phyloP scores from a whole-genome alignment of 2,797 vertebrate genomes.

The Eupleurogrammus muticus region DNA sequence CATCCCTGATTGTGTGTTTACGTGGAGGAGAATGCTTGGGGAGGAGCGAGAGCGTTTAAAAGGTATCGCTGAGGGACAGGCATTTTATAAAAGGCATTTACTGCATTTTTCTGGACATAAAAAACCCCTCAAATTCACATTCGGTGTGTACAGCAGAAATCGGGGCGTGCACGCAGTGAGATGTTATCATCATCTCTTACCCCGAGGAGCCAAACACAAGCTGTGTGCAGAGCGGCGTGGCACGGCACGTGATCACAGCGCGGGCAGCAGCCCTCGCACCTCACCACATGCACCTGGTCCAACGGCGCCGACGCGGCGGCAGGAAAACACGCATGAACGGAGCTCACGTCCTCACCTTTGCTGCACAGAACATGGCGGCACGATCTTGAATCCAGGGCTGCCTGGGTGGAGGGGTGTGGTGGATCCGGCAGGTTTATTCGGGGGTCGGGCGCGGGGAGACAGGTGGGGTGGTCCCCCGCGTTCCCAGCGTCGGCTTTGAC shows the following conservation, averaged over 20 bases:
- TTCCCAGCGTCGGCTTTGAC: constrained; percentile 22
- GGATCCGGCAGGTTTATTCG: not conserved
- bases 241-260: constrained; percentile 9
- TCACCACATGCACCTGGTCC: constrained; percentile 29
- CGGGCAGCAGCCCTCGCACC: constrained; percentile 10
- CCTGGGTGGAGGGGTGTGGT: no score
- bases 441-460: not conserved
- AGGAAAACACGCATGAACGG: not conserved
- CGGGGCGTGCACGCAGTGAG: constrained; percentile 2
- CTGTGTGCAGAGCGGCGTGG: not conserved
- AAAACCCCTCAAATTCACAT: not conserved
- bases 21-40: constrained; percentile 1
- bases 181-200: constrained; percentile 10
- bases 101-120: not conserved
- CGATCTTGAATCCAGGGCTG: constrained; percentile 26
- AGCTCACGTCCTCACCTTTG: constrained; percentile 71
- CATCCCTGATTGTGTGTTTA: constrained; percentile 32
- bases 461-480: no score
- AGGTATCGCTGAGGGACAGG: constrained; percentile 4
- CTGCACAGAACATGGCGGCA: constrained; percentile 73
- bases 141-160: constrained; percentile 6
- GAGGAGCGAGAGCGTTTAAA: not conserved
- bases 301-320: constrained; percentile 6
- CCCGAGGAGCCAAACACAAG: constrained; percentile 25
- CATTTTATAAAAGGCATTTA: not conserved